These are phyloP conservation scores for Anguilla obscura DNA, from an alignment of 2,797 vertebrate genomes.

Conservation along the genomic window DNA sequence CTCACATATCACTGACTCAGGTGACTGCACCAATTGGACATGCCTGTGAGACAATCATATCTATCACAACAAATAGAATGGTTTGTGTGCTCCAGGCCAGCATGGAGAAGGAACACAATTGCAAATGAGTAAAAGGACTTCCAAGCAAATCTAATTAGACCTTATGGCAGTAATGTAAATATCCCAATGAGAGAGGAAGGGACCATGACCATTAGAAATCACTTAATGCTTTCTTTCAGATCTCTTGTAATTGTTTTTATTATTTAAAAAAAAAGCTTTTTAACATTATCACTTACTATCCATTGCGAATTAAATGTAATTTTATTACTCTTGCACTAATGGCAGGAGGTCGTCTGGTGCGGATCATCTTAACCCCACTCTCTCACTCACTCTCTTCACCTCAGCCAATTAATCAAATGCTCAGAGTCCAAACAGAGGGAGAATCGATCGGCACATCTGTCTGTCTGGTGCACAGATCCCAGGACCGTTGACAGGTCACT, in stretches of 20 bases:
- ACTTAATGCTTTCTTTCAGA: constrained; percentile 97
- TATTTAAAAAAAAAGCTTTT: constrained; percentile 87
- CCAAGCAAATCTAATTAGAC: constrained; percentile 93
- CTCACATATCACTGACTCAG: background rate
- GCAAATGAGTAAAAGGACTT: constrained; percentile 77
- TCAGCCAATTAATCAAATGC: constrained; percentile 80
- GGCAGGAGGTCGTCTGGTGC: constrained; percentile 87
- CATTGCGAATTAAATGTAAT: constrained; percentile 99
- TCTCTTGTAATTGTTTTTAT: constrained; percentile 74
- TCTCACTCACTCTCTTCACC: constrained; percentile 53
- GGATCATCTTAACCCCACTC: constrained; percentile 78
- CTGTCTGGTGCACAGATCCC: background rate
- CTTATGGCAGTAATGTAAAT: constrained; percentile 96
- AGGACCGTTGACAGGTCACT: too few species aligned
- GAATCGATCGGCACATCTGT: constrained; percentile 65
- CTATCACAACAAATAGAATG: background rate
- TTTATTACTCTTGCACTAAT: constrained; percentile 99
- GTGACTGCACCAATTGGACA: background rate
- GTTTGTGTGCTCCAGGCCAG: background rate
- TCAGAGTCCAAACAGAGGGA: constrained; percentile 75
- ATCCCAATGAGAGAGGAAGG: constrained; percentile 84
- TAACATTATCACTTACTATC: constrained; percentile 98
- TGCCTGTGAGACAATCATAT: background rate
- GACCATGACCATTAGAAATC: constrained; percentile 94
- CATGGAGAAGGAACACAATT: background rate